Evolutionary conservation across 2,113 vertebrate species (phyloP), one percentile per base, ranked within the genome.

Genomic region (Bostrychus sinensis): DNA sequence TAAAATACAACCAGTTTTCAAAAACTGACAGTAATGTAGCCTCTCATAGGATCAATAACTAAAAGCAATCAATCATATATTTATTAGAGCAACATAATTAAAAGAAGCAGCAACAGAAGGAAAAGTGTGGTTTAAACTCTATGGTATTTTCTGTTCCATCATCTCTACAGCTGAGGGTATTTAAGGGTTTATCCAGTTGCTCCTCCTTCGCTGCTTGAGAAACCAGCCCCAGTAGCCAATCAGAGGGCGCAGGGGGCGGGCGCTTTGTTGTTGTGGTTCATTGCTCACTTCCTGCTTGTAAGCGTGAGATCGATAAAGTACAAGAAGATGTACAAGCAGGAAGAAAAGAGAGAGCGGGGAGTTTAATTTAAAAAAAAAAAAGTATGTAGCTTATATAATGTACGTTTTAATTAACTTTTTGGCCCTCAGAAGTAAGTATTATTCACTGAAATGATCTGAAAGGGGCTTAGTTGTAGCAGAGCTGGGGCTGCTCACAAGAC

Each of bases 401-500:
- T 0, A 14, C 9, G 1, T 0, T 17, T 17, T 46, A 9, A 4
- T 13, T 19, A 26, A 2, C 3, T 23, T 9, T 36, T 7, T 1
- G 4, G 1, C 13, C 5, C 16, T 53, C 8, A 6, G 3, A 20
- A 20, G 10, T 20, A 3, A 10, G 9, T 6, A 13, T n/a, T 30
- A 28, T 6, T 1, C 13, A 25, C 4, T 11, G 8, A 19, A 36
- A 34, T 57, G 22, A 36, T 13, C 10, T 5, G 14, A 61, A 16
- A 14, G 11, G 2, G 16, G 55, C 7, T 16, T 28, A 0, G 20
- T 3, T 34, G n/a, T 10, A 10, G 13, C 36, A 0, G 55, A 36
- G 34, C 43, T 66, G 50, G n/a, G 7, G 57, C 78, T 57, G 42
- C 65, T 87, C 83, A 81, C 78, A 66, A 77, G 84, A 88, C 77